Percentiles rank a stretch among this genome's conserved stretches.
These are phyloP conservation scores for Diachasmimorpha longicaudata DNA, from an alignment of 1,140 invertebrate genomes.

Conservation along the genomic window DNA sequence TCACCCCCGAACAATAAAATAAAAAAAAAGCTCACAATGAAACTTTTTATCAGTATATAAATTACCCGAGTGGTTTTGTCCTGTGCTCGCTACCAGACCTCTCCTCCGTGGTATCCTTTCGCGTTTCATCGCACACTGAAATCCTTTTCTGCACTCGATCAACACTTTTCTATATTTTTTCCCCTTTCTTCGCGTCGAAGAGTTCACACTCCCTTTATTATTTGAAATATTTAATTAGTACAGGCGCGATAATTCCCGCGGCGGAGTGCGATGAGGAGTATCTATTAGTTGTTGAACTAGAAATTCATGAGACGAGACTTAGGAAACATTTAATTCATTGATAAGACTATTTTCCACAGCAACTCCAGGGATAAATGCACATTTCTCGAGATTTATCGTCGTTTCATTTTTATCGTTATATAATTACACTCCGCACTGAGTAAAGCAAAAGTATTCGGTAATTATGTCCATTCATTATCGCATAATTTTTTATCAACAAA, in stretches of 20 bases:
- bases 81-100: conserved; percentile 32
- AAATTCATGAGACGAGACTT: background rate
- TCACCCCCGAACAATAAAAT: no score
- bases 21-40: no score
- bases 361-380: background rate
- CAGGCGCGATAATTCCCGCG: background rate
- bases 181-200: background rate
- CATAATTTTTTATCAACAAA: background rate
- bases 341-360: background rate
- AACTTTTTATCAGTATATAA: background rate
- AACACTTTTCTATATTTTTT: background rate
- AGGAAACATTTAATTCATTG: background rate
- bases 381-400: background rate
- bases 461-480: background rate
- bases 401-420: background rate
- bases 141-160: background rate
- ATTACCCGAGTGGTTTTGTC: conserved; percentile 40
- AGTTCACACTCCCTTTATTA: background rate
- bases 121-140: conserved; percentile 27
- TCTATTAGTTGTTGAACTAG: background rate
- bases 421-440: background rate
- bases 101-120: conserved; percentile 36
- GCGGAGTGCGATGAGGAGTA: background rate
- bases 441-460: background rate
- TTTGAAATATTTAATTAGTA: background rate